phyloP scores from a whole-genome alignment of 2,113 vertebrate genomes.

The Speoplatyrhinus poulsoni region DNA sequence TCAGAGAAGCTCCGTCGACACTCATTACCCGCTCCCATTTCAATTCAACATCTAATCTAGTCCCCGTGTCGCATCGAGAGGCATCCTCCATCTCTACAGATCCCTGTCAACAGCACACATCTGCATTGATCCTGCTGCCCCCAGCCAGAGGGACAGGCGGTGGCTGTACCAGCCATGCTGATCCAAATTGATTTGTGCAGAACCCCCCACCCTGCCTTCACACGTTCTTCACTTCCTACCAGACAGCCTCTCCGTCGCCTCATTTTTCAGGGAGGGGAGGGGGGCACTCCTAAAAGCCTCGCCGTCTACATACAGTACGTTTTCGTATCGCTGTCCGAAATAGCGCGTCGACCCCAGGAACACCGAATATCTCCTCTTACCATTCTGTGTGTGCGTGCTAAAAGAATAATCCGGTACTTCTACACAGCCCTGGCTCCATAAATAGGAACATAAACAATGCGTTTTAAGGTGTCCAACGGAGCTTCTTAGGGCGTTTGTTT shows the following conservation, averaged over 20 bases:
- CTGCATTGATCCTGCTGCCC: conserved; percentile 51
- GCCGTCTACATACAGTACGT: no score
- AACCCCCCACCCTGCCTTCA: conserved; percentile 11
- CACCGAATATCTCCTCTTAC: no score
- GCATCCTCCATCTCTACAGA: conserved; percentile 44
- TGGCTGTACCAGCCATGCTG: conserved; percentile 45
- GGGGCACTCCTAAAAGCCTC: background rate
- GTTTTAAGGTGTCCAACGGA: no score
- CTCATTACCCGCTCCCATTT: conserved; percentile 14
- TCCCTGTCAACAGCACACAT: conserved; percentile 55
- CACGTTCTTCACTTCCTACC: conserved; percentile 48
- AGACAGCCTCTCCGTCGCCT: conserved; percentile 24
- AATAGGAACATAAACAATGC: no score
- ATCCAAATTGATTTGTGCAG: conserved; percentile 57
- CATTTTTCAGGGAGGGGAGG: background rate
- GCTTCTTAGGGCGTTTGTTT: no score
- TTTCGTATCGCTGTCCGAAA: no score
- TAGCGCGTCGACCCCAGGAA: no score
- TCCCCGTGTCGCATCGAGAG: conserved; percentile 37
- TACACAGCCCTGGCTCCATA: no score
- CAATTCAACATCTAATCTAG: conserved; percentile 55
- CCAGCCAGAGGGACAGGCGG: conserved; percentile 32
- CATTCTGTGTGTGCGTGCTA: no score
- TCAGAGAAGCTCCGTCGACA: conserved; percentile 13
- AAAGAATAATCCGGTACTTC: no score